phyloP scores from a whole-genome alignment of 2,797 vertebrate species.

The Cynopterus sphinx region DNA sequence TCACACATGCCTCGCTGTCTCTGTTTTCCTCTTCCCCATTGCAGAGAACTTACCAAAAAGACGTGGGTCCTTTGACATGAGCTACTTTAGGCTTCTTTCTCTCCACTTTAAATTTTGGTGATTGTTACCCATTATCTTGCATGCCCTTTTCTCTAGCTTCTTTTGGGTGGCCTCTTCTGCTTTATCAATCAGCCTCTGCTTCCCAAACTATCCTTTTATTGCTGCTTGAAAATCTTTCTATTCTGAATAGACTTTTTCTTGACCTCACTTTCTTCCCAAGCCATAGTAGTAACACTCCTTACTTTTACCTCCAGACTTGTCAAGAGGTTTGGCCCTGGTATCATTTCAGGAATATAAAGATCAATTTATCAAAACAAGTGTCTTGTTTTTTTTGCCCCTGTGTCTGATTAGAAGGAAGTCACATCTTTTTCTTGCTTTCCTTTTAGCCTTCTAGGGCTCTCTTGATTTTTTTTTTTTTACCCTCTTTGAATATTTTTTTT shows the following conservation, averaged over 20 bases:
- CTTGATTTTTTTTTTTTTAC: slow-evolving; percentile 14
- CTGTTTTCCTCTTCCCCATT: neutral
- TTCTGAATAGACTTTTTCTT: slow-evolving; percentile 19
- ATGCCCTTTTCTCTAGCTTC: neutral
- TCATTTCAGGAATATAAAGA: slow-evolving; percentile 53
- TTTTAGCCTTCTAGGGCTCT: slow-evolving; percentile 31
- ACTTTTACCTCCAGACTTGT: neutral
- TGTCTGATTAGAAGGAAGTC: slow-evolving; percentile 22
- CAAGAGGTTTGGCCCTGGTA: neutral
- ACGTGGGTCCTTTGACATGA: neutral
- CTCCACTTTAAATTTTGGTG: neutral
- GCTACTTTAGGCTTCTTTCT: neutral
- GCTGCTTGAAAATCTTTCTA: neutral
- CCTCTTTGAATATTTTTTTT: neutral
- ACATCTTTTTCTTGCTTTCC: slow-evolving; percentile 4
- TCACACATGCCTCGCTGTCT: neutral
- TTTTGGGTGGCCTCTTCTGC: neutral
- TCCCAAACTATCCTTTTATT: neutral
- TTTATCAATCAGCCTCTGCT: neutral
- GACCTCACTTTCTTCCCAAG: neutral
- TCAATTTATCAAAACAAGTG: slow-evolving; percentile 6
- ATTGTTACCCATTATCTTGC: neutral
- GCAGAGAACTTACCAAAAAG: neutral
- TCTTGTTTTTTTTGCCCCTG: slow-evolving; percentile 31
- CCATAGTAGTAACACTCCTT: neutral